Evolutionary conservation across 2,797 vertebrate species (phyloP), one percentile per base, ranked within the genome.

Genomic region (Sternotherus odoratus): DNA sequence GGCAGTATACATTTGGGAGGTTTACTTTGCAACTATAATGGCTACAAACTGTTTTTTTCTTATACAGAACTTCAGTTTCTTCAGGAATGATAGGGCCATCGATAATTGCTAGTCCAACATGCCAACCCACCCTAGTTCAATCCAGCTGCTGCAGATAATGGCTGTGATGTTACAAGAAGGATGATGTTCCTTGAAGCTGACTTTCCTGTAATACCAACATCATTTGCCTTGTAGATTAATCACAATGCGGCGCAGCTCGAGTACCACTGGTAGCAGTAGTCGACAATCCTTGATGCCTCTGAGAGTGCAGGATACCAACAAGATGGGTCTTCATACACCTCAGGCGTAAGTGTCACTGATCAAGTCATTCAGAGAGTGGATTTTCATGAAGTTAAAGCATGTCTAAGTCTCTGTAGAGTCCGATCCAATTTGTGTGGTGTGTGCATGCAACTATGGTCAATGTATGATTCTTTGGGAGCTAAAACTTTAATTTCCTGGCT

Each of bases 321-420:
- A 99, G 96, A 98, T 98, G 96, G 99, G 98, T 84, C 98, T 98
- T 93, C 98, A 98, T 10, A 99, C 99, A 1, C 99, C 99, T n/a
- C 98, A 99, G 95, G 98, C 95, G 99, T 99, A 97, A 97, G 96
- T 98, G 46, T 51, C 53, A 26, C 33, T 49, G 12, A 28, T 51
- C 3, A 1, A 11, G 1, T 63, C 53, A 26, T 28, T 86, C 54
- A 80, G 50, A 80, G 50, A 75, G 75, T 28, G 51, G 26, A 4
- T 51, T 87, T 77, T 12, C 12, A 3, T 11, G 12, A 53, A 53
- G 17, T 4, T n/a, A 79, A n/a, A n/a, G n/a, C n/a, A n/a, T n/a
- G n/a, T n/a, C n/a, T n/a, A n/a, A n/a, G 48, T 15, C 48, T 78
- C 33, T n/a, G 2, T 21, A 39, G 49, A 33, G n/a, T 46, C 30